Evolutionary conservation across 2,113 vertebrate genomes (phyloP), one percentile per base, ranked within the genome.

Genomic region (Coturnix japonica): DNA sequence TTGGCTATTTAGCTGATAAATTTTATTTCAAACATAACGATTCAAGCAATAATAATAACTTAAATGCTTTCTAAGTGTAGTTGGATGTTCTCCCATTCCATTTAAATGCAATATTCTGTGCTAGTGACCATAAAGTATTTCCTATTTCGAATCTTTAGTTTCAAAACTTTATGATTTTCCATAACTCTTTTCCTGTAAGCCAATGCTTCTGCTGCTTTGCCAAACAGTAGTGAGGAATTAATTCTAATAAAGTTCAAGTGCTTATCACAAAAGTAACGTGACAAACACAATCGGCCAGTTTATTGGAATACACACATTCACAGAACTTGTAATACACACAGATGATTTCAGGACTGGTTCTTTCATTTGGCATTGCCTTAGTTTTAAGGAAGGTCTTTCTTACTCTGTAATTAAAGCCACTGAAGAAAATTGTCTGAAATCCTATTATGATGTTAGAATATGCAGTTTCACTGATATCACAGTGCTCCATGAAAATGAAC

Each of bases 1-100:
- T 76, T 76, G 71, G 31, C 30, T 91, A 33, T 81, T 91, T 85
- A 77, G 41, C 37, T 85, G 37, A 88, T 54, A 81, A 69, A 89
- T 86, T 84, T 81, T 90, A 70, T 63, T 89, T 37, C 37, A 86
- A 81, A 79, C 37, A 43, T 78, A 84, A 77, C 35, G n/a, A 89
- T 30, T 72, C 7, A 73, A 19, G 22, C 66, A 84, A 75, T 71
- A 71, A 79, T 89, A 70, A 83, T 65, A 72, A 71, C 26, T 41
- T 60, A 16, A 72, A 47, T 87, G 30, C 15, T 84, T 85, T 87
- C 39, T 79, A 67, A 84, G 10, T 49, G 23, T 31, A 57, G 30
- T 25, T 93, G 21, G 16, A 74, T 69, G 59, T 57, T 21, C n/a
- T 90, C 44, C 54, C 20, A 33, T 49, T 93, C 44, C 11, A 63